Conservation (phyloP, 30 jellyfish, hydroid and myxozoan genomes). For the Pelagia noctiluca region DNA sequence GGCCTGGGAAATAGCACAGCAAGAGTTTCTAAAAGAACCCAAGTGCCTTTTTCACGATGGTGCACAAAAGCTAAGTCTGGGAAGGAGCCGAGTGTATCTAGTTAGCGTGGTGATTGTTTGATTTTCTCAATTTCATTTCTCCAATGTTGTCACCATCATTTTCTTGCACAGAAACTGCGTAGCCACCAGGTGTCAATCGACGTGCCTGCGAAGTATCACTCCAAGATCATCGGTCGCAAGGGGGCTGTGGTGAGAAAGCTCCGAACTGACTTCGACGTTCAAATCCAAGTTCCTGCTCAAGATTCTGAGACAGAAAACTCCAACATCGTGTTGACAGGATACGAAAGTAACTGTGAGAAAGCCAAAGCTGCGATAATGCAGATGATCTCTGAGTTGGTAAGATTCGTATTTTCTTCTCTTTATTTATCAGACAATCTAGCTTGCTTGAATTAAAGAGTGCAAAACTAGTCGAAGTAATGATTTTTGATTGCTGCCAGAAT, state of each 20-base stretch:
- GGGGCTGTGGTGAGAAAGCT: constrained; percentile 85
- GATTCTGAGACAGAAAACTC: constrained; percentile 57
- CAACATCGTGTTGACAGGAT: constrained; percentile 74
- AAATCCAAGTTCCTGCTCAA: constrained; percentile 81
- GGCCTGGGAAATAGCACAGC: too few relatives aligned
- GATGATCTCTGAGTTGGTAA: constrained; percentile 80
- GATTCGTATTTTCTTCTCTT: constrained; percentile 20
- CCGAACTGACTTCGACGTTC: constrained; percentile 81
- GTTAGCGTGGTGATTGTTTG: constrained; percentile 3
- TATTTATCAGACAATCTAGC: too few relatives aligned
- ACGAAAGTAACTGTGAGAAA: constrained; percentile 72
- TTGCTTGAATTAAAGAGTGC: too few relatives aligned
- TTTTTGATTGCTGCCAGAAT: too few relatives aligned
- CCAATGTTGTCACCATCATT: neutral
- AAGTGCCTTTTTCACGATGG: too few relatives aligned
- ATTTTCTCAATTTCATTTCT: neutral
- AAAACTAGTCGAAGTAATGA: too few relatives aligned
- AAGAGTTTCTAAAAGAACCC: too few relatives aligned
- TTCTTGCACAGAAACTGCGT: constrained; percentile 49
- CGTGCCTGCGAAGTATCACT: constrained; percentile 83
- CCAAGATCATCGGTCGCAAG: constrained; percentile 87
- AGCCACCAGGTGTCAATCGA: constrained; percentile 71
- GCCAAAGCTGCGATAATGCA: constrained; percentile 87
- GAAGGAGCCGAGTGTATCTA: too few relatives aligned
- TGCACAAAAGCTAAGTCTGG: too few relatives aligned